Conservation (phyloP, 2,797 vertebrate genomes). For the Myiotriccus ornatus region DNA sequence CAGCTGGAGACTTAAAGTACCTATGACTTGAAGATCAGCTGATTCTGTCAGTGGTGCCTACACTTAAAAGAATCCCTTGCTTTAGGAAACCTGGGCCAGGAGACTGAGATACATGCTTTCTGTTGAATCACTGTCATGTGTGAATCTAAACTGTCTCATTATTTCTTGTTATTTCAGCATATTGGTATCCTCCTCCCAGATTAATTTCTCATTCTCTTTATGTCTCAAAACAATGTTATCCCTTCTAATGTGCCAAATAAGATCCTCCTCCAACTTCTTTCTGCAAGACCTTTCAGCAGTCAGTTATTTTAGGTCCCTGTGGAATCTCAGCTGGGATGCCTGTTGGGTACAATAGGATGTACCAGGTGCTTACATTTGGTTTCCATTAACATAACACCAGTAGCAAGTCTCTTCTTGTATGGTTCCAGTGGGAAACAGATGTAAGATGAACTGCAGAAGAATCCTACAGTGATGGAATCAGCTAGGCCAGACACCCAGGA, state of each 20-base stretch:
- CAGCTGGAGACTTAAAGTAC: not conserved
- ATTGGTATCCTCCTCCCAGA: not conserved
- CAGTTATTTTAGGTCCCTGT: not conserved
- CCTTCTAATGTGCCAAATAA: not conserved
- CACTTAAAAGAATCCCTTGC: not conserved
- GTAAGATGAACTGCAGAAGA: slow-evolving; percentile 37
- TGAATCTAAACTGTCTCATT: not conserved
- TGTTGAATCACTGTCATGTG: not conserved
- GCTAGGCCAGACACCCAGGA: slow-evolving; percentile 29
- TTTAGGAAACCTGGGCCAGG: not conserved
- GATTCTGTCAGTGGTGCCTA: not conserved
- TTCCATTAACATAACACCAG: not conserved
- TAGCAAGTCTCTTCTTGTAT: slow-evolving; percentile 54
- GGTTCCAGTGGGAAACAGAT: slow-evolving; percentile 46
- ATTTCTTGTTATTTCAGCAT: not conserved
- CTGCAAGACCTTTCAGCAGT: not conserved
- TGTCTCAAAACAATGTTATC: not conserved
- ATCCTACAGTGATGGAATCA: slow-evolving; percentile 59
- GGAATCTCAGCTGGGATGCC: not conserved
- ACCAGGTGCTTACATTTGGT: not conserved
- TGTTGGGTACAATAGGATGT: not conserved
- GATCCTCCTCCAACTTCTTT: not conserved
- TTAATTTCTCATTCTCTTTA: not conserved
- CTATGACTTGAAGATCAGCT: not conserved
- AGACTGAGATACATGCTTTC: not conserved